phyloP scores from a whole-genome alignment of 2,113 vertebrate species.

The Sturnira hondurensis region DNA sequence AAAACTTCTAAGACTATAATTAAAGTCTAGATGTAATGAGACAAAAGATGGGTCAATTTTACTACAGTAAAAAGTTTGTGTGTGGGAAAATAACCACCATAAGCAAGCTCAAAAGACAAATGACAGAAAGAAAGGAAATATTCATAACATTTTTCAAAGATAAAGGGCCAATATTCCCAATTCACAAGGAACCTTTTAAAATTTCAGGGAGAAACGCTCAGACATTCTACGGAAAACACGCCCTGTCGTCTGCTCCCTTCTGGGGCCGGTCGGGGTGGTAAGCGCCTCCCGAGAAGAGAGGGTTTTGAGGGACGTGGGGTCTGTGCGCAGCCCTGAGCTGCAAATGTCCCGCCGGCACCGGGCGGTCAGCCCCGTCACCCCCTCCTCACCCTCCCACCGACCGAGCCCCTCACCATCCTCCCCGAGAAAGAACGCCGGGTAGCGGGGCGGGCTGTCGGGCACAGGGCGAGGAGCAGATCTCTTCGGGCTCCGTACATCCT shows the following conservation, averaged over 20 bases:
- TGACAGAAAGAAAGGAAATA: background rate
- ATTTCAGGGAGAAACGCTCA: background rate
- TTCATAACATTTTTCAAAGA: background rate
- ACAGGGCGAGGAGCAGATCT: too few relatives aligned
- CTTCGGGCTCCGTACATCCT: background rate
- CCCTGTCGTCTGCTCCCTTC: background rate
- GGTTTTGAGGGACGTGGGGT: background rate
- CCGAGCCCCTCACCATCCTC: background rate
- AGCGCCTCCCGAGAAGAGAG: too few relatives aligned
- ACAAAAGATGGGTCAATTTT: background rate
- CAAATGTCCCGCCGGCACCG: fast-evolving
- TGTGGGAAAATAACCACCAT: background rate
- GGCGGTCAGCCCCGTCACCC: background rate
- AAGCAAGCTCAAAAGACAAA: background rate
- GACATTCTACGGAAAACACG: background rate
- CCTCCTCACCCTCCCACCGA: background rate
- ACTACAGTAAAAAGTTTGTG: background rate
- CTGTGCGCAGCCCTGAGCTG: background rate
- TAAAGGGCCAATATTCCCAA: background rate
- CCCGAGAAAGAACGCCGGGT: background rate
- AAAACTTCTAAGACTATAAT: background rate
- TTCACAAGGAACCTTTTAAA: background rate
- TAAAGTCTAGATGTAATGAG: background rate
- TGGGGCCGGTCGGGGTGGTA: too few relatives aligned
- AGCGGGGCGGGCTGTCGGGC: too few relatives aligned